Percentiles rank a stretch among this genome's conserved stretches.
These are phyloP conservation scores for Ochotona curzoniae DNA, from an alignment of 2,113 vertebrate genomes.

Conservation along the genomic window DNA sequence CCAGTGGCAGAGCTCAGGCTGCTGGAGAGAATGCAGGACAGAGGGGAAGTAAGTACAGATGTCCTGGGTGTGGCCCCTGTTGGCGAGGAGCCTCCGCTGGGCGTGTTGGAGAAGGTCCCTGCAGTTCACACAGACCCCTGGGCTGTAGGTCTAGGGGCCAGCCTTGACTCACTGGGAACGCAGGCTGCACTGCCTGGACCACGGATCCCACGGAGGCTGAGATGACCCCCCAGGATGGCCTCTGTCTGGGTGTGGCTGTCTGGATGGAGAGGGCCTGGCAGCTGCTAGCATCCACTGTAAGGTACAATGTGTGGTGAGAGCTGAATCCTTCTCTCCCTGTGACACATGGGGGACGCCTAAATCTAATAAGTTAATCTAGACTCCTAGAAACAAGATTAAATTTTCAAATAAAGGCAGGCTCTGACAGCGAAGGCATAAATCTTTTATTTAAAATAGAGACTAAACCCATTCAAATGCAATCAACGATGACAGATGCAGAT, in stretches of 20 bases:
- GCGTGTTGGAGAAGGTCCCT: neutral
- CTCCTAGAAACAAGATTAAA: conserved; percentile 88
- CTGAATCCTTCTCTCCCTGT: conserved; percentile 72
- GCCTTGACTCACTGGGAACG: neutral
- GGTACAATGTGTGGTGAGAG: conserved; percentile 55
- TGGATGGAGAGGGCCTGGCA: neutral
- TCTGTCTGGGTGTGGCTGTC: neutral
- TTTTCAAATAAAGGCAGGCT: conserved; percentile 87
- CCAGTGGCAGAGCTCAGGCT: accelerated
- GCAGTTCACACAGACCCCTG: neutral
- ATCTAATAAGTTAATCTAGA: conserved; percentile 88
- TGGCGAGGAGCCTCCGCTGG: accelerated
- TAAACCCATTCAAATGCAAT: conserved; percentile 86
- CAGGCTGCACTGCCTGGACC: conserved; percentile 41
- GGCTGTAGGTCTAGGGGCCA: neutral
- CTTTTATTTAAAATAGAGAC: conserved; percentile 89
- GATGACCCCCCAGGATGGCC: conserved; percentile 42
- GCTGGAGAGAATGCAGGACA: accelerated
- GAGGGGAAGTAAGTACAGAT: too few relatives aligned
- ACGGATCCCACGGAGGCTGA: conserved; percentile 36
- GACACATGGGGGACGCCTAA: conserved; percentile 80
- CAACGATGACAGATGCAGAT: conserved; percentile 85
- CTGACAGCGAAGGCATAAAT: conserved; percentile 88
- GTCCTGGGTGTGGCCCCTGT: neutral
- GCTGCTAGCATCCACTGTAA: conserved; percentile 35